Percentiles rank a stretch among this genome's conserved stretches.
These are phyloP conservation scores for Cryptocephalus primarius DNA, from an alignment of 2,888 invertebrate species.

Conservation along the genomic window DNA sequence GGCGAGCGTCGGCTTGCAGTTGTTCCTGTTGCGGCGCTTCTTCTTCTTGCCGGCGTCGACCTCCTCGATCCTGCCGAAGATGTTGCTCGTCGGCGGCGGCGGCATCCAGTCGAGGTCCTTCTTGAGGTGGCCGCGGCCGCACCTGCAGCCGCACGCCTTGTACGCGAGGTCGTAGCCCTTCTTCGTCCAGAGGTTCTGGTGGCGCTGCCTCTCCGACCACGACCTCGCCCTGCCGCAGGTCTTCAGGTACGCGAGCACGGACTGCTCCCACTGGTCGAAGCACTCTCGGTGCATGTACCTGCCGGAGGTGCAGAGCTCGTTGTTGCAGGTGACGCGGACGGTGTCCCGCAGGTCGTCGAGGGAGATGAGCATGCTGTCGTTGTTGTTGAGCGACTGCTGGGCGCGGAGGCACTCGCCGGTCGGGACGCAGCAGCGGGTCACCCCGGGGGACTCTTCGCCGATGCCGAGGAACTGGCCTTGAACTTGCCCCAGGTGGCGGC, in stretches of 20 bases:
- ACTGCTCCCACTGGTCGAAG: conserved; percentile 89
- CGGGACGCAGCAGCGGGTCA: conserved; percentile 69
- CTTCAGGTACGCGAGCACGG: conserved; percentile 78
- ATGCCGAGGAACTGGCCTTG: conserved; percentile 31
- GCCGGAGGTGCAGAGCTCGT: conserved; percentile 79
- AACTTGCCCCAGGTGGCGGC: conserved; percentile 40
- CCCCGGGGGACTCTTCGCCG: conserved; percentile 17
- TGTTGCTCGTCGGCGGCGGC: conserved; percentile 46
- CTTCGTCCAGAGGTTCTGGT: conserved; percentile 95
- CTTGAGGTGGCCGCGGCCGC: conserved; percentile 84
- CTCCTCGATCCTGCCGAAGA: conserved; percentile 42
- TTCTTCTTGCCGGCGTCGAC: conserved; percentile 43
- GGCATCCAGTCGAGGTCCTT: conserved; percentile 91
- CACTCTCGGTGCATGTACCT: conserved; percentile 94
- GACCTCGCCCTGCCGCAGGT: conserved; percentile 84
- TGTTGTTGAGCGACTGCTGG: conserved; percentile 33
- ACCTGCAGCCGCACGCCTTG: conserved; percentile 90
- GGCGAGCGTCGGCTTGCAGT: conserved; percentile 42
- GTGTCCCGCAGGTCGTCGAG: conserved; percentile 66
- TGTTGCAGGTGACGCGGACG: conserved; percentile 87
- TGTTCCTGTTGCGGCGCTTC: conserved; percentile 54
- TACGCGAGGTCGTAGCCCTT: conserved; percentile 94
- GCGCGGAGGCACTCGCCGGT: conserved; percentile 68
- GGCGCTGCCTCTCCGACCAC: conserved; percentile 90
- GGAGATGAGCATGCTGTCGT: conserved; percentile 45